Evolutionary conservation across 1,140 invertebrate species (phyloP).

Genomic region (Triops cancriformis): DNA sequence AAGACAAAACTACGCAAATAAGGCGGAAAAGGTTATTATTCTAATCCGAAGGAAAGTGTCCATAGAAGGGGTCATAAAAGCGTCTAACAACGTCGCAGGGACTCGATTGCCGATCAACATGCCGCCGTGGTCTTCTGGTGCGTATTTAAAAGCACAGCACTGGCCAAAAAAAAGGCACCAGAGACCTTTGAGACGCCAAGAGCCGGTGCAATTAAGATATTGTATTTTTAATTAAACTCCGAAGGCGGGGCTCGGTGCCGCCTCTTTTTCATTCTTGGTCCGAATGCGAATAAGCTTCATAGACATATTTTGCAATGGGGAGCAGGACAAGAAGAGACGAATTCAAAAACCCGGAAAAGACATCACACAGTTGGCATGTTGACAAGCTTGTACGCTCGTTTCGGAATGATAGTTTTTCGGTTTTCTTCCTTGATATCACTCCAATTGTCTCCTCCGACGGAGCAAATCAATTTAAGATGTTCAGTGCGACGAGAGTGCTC

Average conservation of each 20-base stretch:
- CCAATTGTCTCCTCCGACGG: not conserved
- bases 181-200: not conserved
- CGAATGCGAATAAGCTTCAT: not conserved
- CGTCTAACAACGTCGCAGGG: not conserved
- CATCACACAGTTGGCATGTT: not conserved
- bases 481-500: not conserved
- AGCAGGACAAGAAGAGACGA: not conserved
- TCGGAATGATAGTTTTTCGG: not conserved
- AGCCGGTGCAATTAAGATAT: not conserved
- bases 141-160: not conserved
- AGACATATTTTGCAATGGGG: not conserved
- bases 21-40: conserved; percentile 1
- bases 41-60: conserved; percentile 10
- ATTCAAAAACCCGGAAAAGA: not conserved
- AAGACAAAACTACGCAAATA: not conserved
- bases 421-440: not conserved
- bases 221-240: conserved; percentile 11
- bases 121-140: not conserved
- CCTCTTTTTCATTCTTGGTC: conserved; percentile 8
- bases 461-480: conserved; percentile 3
- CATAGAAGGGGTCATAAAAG: not conserved
- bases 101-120: conserved; percentile 5
- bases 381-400: not conserved
- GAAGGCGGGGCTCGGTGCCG: not conserved
- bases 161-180: not conserved